Evolutionary conservation across 2,888 invertebrate species (phyloP), one percentile per base, ranked within the genome.

Genomic region (Hypsopygia costalis): DNA sequence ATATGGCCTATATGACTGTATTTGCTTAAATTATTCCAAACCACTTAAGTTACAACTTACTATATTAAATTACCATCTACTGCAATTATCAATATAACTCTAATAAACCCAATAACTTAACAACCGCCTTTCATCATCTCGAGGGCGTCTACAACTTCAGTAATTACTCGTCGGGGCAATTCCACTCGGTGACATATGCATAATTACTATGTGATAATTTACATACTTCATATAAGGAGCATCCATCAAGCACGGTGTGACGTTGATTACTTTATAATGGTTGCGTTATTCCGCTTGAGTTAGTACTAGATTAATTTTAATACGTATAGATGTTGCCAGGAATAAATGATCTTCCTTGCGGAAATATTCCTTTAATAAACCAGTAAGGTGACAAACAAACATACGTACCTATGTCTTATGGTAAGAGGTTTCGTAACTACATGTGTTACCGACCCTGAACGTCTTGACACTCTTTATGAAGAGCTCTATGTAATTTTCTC

Each of bases 141-240:
- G 31, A 21, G 44, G 41, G 46, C 41, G n/a, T n/a, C 16, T 46
- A 50, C 45, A 46, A 34, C 29, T 32, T 49, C 52, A 51, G 46
- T 59, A 61, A 63, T 62, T 58, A 58, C 58, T 43, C 37, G 41
- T 46, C 34, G 20, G 49, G 51, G 53, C 52, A 56, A 58, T 55
- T 50, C 47, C 50, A 49, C 45, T 46, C 41, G 45, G 43, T 46
- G 41, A 44, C 34, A 29, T 21, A 36, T 30, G 35, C 29, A 25
- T 25, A 25, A 25, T 25, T 25, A 25, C 25, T 8, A n/a, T 25
- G 6, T n/a, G 7, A 25, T 7, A 25, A 8, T 43, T 34, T 41
- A 46, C 16, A 16, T 16, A 16, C 46, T 46, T 37, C 36, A 42
- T 33, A 43, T 33, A 45, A 44, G 16, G 16, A 60, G 64, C 63